phyloP scores from a whole-genome alignment of 2,113 vertebrate genomes.

The Sciurus niger region DNA sequence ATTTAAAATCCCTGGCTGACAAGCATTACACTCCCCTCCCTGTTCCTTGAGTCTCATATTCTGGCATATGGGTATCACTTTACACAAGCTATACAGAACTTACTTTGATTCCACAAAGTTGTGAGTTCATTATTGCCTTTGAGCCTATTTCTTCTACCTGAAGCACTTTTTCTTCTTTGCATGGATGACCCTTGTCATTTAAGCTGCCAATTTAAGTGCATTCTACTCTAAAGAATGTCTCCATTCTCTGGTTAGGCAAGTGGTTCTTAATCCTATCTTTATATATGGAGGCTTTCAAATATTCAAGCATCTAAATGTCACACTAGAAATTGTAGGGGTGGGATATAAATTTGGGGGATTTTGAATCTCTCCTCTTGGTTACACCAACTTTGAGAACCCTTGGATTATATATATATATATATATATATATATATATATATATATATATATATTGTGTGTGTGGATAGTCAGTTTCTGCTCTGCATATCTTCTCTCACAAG shows the following conservation, averaged over 20 bases:
- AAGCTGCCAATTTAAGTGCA: not conserved
- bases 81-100: not conserved
- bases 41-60: not conserved
- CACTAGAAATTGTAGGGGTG: not conserved
- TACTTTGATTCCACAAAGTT: not conserved
- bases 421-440: not conserved
- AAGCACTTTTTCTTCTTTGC: not conserved
- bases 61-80: not conserved
- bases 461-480: not conserved
- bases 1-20: not conserved
- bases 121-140: not conserved
- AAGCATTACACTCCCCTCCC: not conserved
- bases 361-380: not conserved
- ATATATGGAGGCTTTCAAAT: not conserved
- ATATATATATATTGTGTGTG: not conserved
- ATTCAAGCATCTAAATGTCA: not conserved
- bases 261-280: not conserved
- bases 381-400: not conserved
- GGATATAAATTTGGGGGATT: not conserved
- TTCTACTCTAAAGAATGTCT: not conserved
- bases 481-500: not conserved
- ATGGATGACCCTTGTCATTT: not conserved
- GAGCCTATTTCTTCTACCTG: not conserved
- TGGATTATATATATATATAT: not conserved
- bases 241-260: not conserved